Evolutionary conservation across 2,888 invertebrate species (phyloP).

Genomic region (Coelogynopora nodosa): DNA sequence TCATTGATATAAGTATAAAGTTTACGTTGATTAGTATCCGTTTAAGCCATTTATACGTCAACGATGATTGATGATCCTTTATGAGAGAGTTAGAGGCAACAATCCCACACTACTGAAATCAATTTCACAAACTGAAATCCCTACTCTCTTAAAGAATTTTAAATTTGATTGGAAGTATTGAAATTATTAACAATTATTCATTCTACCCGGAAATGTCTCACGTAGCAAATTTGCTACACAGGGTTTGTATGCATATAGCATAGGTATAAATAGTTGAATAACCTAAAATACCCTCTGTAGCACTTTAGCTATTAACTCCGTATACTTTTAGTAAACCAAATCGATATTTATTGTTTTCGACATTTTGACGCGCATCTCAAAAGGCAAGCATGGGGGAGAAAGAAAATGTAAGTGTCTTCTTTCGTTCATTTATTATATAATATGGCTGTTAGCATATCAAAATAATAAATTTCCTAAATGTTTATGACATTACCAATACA

Average conservation of each 20-base stretch:
- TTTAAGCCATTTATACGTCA: too few relatives aligned
- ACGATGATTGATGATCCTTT: too few relatives aligned
- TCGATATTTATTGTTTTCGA: not conserved
- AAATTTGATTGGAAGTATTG: too few relatives aligned
- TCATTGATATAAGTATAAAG: too few relatives aligned
- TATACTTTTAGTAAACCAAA: not conserved
- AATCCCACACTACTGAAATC: too few relatives aligned
- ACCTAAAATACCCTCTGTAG: not conserved
- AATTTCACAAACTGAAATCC: too few relatives aligned
- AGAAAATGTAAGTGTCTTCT: conserved; percentile 15
- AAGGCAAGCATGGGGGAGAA: not conserved
- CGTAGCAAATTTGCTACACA: conserved; percentile 8
- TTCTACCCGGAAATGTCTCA: not conserved
- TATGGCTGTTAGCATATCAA: not conserved
- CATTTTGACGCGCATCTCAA: not conserved
- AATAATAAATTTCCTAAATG: not conserved
- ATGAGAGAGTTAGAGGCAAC: too few relatives aligned
- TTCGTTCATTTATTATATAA: conserved; percentile 22
- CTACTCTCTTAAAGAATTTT: too few relatives aligned
- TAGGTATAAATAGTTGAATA: conserved; percentile 27
- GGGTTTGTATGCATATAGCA: conserved; percentile 15
- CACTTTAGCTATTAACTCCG: not conserved
- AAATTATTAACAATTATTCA: too few relatives aligned
- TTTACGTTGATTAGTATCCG: too few relatives aligned
- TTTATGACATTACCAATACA: not conserved